Base-by-base conservation (phyloP, 2,113 vertebrate species). In the Actinemys pallida region DNA sequence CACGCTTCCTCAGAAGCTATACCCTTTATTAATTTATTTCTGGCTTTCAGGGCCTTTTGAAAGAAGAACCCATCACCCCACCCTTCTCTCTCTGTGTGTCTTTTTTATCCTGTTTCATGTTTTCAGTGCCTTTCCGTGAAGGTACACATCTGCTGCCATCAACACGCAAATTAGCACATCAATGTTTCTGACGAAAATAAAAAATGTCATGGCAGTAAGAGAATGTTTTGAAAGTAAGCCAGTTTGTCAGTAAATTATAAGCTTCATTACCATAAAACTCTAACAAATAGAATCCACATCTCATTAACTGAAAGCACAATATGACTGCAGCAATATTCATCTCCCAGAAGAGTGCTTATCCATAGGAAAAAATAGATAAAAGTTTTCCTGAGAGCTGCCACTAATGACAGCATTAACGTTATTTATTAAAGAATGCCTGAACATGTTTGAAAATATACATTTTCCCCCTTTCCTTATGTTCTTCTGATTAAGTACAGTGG, bases 221-320 rank as follows among this genome's bases (percentile, higher is more conserved):
- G 91, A 93, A 95, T 98, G 95, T 98, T 98, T 97, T 97, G 96
- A 98, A 98, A 98, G 97, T 87, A 94, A 98, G 93, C 95, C 96
- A 97, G 97, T 98, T 97, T 98, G 93, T 96, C 96, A 95, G 95
- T 98, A 98, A 98, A 98, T 98, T 96, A 98, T 97, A 98, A 98
- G 94, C 90, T 98, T 98, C 97, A 98, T 98, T 98, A 98, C 93
- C 96, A 97, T 98, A 98, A 98, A 98, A 96, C 90, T 97, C 90
- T 92, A 97, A 97, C 96, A 98, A 98, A 98, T 96, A 97, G 94
- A 98, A 96, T 94, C 93, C 94, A 97, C 93, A 97, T 98, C 97
- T 98, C 98, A 98, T 98, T 98, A 98, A 97, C 93, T 93, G 95
- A 97, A 97, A 98, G 93, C 93, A 95, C 97, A 97, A 95, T 98